A percentile compares a stretch with the other conserved stretches of the same genome.
phyloP scores from a whole-genome alignment of 53 echinoderm and acorn worm genomes.

The Zoroaster sp. region DNA sequence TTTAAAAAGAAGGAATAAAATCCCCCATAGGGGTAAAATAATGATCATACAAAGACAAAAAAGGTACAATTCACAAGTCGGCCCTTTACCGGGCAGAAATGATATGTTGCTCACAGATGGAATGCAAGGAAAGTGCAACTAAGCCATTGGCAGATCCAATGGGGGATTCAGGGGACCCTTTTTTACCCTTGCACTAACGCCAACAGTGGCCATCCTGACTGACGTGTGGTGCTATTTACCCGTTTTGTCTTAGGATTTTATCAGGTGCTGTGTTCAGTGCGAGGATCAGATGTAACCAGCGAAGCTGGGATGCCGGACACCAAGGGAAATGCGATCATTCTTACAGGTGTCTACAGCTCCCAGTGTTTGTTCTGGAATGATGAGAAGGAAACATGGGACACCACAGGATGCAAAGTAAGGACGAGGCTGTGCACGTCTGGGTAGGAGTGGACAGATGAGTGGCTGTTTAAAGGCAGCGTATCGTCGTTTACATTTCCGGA shows the following conservation, averaged over 20 bases:
- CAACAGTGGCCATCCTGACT: no score
- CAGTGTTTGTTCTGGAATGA: slow-evolving; percentile 82
- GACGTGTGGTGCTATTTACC: no score
- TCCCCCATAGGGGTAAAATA: no score
- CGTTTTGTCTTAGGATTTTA: background rate
- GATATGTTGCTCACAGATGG: no score
- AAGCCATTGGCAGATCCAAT: no score
- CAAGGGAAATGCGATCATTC: background rate
- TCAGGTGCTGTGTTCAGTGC: slow-evolving; percentile 5
- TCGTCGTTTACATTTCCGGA: background rate
- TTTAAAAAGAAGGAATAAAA: no score
- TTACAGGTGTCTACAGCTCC: slow-evolving; percentile 49
- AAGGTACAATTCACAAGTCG: no score
- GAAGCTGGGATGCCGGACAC: background rate
- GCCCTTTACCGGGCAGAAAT: no score
- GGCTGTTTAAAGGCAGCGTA: background rate
- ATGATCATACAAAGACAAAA: no score
- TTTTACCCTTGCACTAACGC: no score
- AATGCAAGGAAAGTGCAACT: no score
- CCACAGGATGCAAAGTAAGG: slow-evolving; percentile 65
- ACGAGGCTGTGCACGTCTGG: background rate
- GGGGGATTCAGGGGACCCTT: no score
- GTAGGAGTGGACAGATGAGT: background rate
- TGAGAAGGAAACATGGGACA: slow-evolving; percentile 54
- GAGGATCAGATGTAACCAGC: background rate